phyloP scores from a whole-genome alignment of 35 echinoderm and acorn worm genomes.

The Ophioderma brevispina region DNA sequence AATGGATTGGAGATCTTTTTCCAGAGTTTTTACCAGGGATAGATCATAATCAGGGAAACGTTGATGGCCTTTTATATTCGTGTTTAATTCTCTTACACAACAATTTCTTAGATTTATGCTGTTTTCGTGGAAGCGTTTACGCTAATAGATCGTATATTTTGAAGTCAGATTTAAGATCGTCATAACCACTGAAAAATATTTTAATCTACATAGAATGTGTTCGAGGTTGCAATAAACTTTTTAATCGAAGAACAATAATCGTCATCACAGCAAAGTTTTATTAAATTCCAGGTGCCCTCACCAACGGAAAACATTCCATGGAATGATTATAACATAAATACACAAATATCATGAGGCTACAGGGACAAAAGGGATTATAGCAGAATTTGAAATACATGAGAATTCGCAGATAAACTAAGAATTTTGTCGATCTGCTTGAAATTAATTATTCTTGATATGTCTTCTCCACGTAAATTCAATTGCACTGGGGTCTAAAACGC shows the following conservation, averaged over 20 bases:
- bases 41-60: neutral
- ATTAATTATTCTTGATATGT: no score
- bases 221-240: no score
- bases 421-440: no score
- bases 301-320: neutral
- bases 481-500: no score
- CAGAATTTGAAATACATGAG: no score
- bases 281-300: neutral
- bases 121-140: neutral
- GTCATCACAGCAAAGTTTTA: neutral
- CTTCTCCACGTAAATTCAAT: no score
- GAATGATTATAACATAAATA: neutral
- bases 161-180: no score
- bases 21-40: neutral
- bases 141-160: no score
- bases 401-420: no score
- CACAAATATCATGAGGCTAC: neutral
- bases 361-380: neutral
- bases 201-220: no score
- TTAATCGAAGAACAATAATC: no score
- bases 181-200: no score
- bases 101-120: neutral
- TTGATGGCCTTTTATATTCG: neutral
- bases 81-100: neutral
- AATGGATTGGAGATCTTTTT: neutral